These are phyloP conservation scores for Gymnoscopelus braueri DNA, from an alignment of 2,797 vertebrate genomes.

Conservation along the genomic window DNA sequence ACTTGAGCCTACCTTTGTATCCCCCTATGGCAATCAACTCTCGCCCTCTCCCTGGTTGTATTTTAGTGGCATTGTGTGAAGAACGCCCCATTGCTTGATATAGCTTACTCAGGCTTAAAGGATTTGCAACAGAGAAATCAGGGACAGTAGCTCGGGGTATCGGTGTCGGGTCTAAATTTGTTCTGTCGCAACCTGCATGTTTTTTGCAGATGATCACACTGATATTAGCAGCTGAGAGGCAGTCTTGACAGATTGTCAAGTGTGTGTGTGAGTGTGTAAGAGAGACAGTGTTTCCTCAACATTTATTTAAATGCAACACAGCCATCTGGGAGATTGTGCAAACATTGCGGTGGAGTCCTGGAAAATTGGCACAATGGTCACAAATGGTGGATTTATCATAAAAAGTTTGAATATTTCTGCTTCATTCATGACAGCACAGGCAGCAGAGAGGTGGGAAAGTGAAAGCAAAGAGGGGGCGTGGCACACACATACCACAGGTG, in stretches of 20 bases:
- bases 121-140: slow-evolving; percentile 28
- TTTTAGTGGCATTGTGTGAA: no score
- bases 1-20: no score
- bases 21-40: no score
- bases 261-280: slow-evolving; percentile 15
- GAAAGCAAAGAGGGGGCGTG: no score
- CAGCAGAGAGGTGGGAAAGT: no score
- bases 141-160: slow-evolving; percentile 34
- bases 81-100: slow-evolving; percentile 13
- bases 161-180: slow-evolving; percentile 37
- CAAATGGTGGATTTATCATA: no score
- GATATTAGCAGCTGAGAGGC: slow-evolving; percentile 20
- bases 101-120: slow-evolving; percentile 41
- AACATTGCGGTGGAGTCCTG: no score
- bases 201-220: slow-evolving; percentile 28
- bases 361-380: no score
- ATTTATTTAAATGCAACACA: slow-evolving; percentile 16
- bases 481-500: no score
- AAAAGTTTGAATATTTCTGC: no score
- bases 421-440: no score
- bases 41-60: no score
- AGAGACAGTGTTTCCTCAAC: slow-evolving; percentile 13
- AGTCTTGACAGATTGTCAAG: slow-evolving; percentile 4
- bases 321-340: neutral
- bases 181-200: slow-evolving; percentile 31